Evolutionary conservation across 1,140 invertebrate genomes (phyloP), one percentile per base, ranked within the genome.

Genomic region (Pogonomyrmex barbatus): DNA sequence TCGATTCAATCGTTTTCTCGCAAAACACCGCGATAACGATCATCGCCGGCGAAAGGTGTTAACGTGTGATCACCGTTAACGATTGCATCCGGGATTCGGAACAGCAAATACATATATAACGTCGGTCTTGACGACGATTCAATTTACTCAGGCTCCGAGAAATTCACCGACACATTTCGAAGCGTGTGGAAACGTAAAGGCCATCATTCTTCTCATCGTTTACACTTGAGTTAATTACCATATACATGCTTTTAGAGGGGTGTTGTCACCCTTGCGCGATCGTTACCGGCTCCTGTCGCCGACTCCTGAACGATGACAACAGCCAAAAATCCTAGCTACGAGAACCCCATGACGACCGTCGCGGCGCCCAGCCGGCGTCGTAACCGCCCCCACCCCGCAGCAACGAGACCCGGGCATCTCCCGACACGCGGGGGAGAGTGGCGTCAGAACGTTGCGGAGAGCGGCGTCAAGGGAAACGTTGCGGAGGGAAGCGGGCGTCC

Each of bases 281-380:
- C 88, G 87, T 89, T 89, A 89, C 83, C 68, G 87, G 88, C 78
- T 89, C 73, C 73, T 68, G 77, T 77, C 88, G 83, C 77, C 84
- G 77, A 8, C 62, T 78, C 84, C 67, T 82, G 67, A 65, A 83
- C 82, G 87, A 83, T 68, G 73, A 56, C 52, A 73, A 77, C 73
- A 67, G 85, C 88, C 88, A 89, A 89, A 89, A 89, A 87, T 86
- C 83, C 10, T 58, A 78, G 47, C 89, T 42, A 33, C 47, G 73
- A 24, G 24, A 56, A 56, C 62, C 52, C 58, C 58, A 76, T 88
- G 68, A 83, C 78, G 79, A 47, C n/a, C 87, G 70, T 68, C 86
- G 50, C 42, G 88, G 77, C 84, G 78, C 87, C 90, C 68, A 76
- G 56, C 81, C 73, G 60, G 60, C 87, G 79, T 81, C 62, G 54